A percentile compares a stretch with the other conserved stretches of the same genome.
phyloP scores from a whole-genome alignment of 2,888 invertebrate genomes.

The Drosophila engyochracea region DNA sequence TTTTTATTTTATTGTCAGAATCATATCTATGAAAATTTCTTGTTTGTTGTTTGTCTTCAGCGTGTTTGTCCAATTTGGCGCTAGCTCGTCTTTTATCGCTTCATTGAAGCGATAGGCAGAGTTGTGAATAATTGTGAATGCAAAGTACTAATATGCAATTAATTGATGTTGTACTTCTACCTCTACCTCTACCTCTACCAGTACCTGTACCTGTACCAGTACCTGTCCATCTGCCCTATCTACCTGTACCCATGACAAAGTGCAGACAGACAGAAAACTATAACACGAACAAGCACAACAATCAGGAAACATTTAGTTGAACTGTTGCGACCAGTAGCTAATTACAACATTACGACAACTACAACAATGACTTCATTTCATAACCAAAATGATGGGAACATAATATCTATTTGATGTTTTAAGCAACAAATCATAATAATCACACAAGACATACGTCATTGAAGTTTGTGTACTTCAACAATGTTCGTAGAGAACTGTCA shows the following conservation, averaged over 20 bases:
- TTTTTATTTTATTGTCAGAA: slow-evolving; percentile 11
- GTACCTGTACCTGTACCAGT: background rate
- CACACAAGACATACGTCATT: background rate
- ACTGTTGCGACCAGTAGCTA: slow-evolving; percentile 45
- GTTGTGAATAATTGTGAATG: slow-evolving; percentile 38
- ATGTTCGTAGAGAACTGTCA: background rate
- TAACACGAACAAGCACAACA: slow-evolving; percentile 9
- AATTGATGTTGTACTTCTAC: slow-evolving; percentile 53
- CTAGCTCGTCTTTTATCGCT: slow-evolving; percentile 40
- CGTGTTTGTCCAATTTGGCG: slow-evolving; percentile 39
- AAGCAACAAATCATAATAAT: background rate
- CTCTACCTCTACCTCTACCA: background rate
- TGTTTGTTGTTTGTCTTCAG: slow-evolving; percentile 14
- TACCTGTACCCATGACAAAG: background rate
- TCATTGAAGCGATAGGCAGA: slow-evolving; percentile 43
- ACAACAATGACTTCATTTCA: slow-evolving; percentile 42
- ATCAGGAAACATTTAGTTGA: slow-evolving; percentile 57
- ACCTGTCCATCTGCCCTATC: background rate
- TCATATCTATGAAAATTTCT: slow-evolving; percentile 34
- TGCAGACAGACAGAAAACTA: background rate
- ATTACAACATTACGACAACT: slow-evolving; percentile 37
- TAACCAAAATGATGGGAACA: slow-evolving; percentile 54
- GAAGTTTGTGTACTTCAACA: background rate
- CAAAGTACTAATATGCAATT: slow-evolving; percentile 63
- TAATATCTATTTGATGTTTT: background rate